Conservation (phyloP, 2,888 invertebrate genomes). For the Stenurella melanura region DNA sequence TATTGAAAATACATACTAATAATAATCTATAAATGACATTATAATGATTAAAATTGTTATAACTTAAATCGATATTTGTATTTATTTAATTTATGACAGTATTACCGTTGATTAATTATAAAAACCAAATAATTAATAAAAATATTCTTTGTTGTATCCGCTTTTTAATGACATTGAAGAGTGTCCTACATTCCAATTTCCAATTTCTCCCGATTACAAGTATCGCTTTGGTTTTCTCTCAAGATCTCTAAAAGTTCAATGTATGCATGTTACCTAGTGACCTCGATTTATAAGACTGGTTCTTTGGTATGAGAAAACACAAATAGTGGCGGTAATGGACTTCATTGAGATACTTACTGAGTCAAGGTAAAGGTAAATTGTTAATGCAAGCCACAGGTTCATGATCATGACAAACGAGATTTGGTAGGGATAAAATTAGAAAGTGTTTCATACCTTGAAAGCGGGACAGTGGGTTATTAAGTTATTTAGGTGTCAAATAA, state of each 20-base stretch:
- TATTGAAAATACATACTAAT: not conserved
- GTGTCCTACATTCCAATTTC: slow-evolving; percentile 62
- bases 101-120: slow-evolving; percentile 12
- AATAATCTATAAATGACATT: not conserved
- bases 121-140: slow-evolving; percentile 53
- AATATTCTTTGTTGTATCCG: slow-evolving; percentile 61
- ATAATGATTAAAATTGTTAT: not conserved
- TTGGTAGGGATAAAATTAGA: slow-evolving; percentile 62
- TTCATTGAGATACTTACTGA: slow-evolving; percentile 37
- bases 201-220: slow-evolving; percentile 45
- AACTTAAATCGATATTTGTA: slow-evolving; percentile 19
- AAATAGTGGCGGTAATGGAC: slow-evolving; percentile 45
- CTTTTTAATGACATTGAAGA: slow-evolving; percentile 62
- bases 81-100: slow-evolving; percentile 42
- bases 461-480: slow-evolving; percentile 63
- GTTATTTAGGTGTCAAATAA: slow-evolving; percentile 42
- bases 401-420: slow-evolving; percentile 49
- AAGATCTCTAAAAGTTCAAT: slow-evolving; percentile 66
- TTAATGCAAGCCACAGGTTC: slow-evolving; percentile 55
- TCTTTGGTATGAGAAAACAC: slow-evolving; percentile 67
- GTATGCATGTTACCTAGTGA: slow-evolving; percentile 70
- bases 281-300: slow-evolving; percentile 68
- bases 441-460: slow-evolving; percentile 67
- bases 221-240: slow-evolving; percentile 56
- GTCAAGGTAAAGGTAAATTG: slow-evolving; percentile 46